Base-by-base conservation (phyloP, 2,113 vertebrate species). In the Steatornis caripensis region DNA sequence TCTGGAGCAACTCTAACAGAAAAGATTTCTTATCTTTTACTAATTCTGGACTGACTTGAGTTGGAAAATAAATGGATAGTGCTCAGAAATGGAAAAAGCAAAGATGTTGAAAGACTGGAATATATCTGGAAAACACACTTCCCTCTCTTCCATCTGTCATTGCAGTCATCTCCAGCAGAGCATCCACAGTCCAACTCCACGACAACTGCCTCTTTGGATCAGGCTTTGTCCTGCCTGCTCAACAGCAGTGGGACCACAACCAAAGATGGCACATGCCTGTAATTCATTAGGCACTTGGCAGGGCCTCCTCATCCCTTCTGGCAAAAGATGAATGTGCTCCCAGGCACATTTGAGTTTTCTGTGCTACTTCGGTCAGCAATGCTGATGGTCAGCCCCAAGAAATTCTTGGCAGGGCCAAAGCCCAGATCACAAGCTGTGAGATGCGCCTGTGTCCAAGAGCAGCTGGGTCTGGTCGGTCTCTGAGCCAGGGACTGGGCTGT, bases 381-480 rank as follows among this genome's bases (percentile, higher is more conserved):
- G 4, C 51, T 70, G n/a, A 66, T 0, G 14, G 72, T 41, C 57
- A 82, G 53, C 61, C 83, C 69, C 51, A 7, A 81, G 88, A 87
- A 96, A 96, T 97, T 91, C 88, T 49, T 95, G 89, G 94, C 96
- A 89, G 83, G n/a, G 49, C 39, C 41, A 16, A 11, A 66, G 72
- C 55, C 18, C 0, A 1, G 37, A 30, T 84, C 19, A 9, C 61
- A 64, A 32, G 79, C 83, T 87, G 93, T 9, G 89, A 82, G 80
- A 55, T 37, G 48, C 0, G 49, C 62, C 43, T 23, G 74, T 72
- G 88, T 49, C 86, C 86, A 61, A 55, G 60, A 91, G 86, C 97
- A 97, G 91, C 96, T 92, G 93, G 49, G 37, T 34, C 71, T 77
- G 79, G 36, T 49, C 10, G 4, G 9, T 49, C 30, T 49, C 64